Evolutionary conservation across 53 echinoderm and acorn worm genomes (phyloP).

Genomic region (Patiria pectinifera): DNA sequence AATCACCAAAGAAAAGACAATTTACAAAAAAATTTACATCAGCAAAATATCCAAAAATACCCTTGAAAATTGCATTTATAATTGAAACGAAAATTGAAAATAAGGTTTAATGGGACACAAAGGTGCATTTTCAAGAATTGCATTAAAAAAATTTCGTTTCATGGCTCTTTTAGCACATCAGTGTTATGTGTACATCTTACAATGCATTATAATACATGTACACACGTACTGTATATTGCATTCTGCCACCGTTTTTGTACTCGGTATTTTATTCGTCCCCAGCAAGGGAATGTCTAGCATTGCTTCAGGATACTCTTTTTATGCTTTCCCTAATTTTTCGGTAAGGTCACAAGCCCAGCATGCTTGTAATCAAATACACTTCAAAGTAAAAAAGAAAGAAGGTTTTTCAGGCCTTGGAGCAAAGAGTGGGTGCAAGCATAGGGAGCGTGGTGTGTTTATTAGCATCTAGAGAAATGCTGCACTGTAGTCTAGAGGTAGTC

Average conservation of each 20-base stretch:
- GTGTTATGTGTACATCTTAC: too few relatives aligned
- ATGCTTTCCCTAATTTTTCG: not conserved
- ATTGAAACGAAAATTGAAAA: too few relatives aligned
- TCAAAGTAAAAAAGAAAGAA: not conserved
- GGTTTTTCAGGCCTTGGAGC: too few relatives aligned
- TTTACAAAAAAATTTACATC: too few relatives aligned
- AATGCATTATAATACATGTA: not conserved
- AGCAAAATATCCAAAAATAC: too few relatives aligned
- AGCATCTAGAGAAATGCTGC: not conserved
- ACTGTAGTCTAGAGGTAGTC: not conserved
- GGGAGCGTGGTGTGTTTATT: not conserved
- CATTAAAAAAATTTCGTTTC: too few relatives aligned
- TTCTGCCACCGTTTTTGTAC: too few relatives aligned
- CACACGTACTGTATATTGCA: not conserved
- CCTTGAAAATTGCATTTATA: too few relatives aligned
- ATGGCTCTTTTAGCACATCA: too few relatives aligned
- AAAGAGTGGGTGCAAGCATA: not conserved
- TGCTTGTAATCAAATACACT: not conserved
- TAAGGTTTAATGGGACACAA: too few relatives aligned
- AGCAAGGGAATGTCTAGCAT: not conserved
- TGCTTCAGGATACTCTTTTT: not conserved
- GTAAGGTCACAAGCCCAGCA: not conserved
- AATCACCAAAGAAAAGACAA: too few relatives aligned
- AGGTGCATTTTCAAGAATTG: too few relatives aligned
- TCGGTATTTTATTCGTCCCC: not conserved